phyloP scores from a whole-genome alignment of 2,797 vertebrate species.

The Sebastes hubbsi region DNA sequence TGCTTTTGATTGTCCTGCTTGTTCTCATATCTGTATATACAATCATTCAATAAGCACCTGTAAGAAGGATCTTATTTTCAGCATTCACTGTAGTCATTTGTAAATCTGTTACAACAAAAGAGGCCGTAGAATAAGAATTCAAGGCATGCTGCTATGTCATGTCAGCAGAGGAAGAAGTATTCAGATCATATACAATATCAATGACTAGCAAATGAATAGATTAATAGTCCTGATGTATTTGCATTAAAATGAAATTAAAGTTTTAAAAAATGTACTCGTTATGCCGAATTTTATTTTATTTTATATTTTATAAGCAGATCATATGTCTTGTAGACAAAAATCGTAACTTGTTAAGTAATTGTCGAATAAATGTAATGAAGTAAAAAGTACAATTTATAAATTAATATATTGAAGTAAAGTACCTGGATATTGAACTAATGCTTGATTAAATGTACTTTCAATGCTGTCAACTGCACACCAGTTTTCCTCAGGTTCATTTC shows the following conservation, averaged over 20 bases:
- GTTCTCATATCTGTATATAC: background rate
- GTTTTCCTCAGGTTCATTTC: background rate
- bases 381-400: background rate
- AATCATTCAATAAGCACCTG: background rate
- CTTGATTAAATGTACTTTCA: background rate
- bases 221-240: background rate
- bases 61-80: background rate
- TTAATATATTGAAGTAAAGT: background rate
- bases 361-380: background rate
- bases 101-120: background rate
- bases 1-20: background rate
- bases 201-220: background rate
- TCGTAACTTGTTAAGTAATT: too few species aligned
- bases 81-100: background rate
- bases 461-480: background rate
- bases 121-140: background rate
- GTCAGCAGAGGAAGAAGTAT: background rate
- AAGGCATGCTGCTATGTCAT: background rate
- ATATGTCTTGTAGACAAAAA: too few species aligned
- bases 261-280: fast-evolving
- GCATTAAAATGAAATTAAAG: background rate
- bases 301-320: too few species aligned
- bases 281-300: fast-evolving
- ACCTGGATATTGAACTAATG: background rate
- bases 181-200: background rate